Conservation (phyloP, 2,888 invertebrate genomes). For the Thera obeliscata region DNA sequence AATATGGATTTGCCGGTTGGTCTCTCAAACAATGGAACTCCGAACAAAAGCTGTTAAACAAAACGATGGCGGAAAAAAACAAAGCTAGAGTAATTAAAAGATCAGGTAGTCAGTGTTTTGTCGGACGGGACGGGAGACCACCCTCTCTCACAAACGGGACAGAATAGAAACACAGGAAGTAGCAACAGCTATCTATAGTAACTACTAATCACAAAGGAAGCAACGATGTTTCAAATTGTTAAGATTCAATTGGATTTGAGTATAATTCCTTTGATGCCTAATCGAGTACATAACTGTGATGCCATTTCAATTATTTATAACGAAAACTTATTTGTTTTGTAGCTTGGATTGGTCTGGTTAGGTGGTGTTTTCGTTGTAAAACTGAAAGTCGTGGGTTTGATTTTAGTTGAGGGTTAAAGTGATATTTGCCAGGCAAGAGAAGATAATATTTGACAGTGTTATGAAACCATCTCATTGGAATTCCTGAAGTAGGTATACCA, state of each 20-base stretch:
- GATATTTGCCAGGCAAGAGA: not conserved
- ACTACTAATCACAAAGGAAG: not conserved
- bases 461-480: too few relatives aligned
- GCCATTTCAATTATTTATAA: not conserved
- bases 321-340: not conserved
- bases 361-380: not conserved
- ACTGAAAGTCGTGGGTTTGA: not conserved
- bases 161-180: not conserved
- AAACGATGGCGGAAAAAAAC: constrained; percentile 51
- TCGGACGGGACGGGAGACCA: constrained; percentile 42
- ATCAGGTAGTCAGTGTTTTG: constrained; percentile 64
- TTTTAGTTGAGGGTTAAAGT: not conserved
- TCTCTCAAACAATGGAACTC: constrained; percentile 39
- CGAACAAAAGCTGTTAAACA: constrained; percentile 50
- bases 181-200: not conserved
- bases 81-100: constrained; percentile 65
- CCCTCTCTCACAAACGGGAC: constrained; percentile 38
- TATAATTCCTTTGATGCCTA: not conserved
- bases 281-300: not conserved
- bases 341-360: not conserved
- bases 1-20: constrained; percentile 37
- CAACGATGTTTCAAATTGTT: constrained; percentile 2
- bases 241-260: constrained; percentile 1
- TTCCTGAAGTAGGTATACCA: too few relatives aligned
- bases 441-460: too few relatives aligned